These are phyloP conservation scores for Rhynchopsitta pachyrhyncha DNA, from an alignment of 2,113 vertebrate genomes.

Conservation along the genomic window DNA sequence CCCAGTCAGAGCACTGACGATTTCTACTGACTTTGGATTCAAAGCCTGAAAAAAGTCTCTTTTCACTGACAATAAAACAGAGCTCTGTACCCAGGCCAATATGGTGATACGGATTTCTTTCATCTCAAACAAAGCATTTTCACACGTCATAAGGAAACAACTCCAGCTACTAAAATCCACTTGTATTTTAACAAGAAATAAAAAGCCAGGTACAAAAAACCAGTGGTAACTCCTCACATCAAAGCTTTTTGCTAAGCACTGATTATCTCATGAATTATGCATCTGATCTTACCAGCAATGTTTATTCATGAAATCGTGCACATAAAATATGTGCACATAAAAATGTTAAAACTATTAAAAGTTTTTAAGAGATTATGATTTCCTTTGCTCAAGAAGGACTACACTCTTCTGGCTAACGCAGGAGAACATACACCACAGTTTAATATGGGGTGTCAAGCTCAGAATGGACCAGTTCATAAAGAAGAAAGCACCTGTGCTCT, in stretches of 20 bases:
- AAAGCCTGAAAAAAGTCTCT: not conserved
- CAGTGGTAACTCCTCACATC: not conserved
- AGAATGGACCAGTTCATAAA: not conserved
- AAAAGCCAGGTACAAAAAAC: constrained; percentile 25
- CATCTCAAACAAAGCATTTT: constrained; percentile 51
- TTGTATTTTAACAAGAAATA: constrained; percentile 36
- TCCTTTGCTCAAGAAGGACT: not conserved
- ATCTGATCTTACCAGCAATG: constrained; percentile 1
- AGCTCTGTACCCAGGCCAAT: not conserved
- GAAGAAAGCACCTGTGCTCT: not conserved
- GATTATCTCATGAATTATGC: constrained; percentile 58
- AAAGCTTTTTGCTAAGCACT: constrained; percentile 1
- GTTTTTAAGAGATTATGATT: not conserved
- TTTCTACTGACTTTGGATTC: not conserved
- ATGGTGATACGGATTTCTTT: constrained; percentile 16
- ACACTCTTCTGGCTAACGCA: not conserved
- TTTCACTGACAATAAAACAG: not conserved
- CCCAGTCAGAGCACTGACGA: not conserved
- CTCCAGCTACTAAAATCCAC: constrained; percentile 24
- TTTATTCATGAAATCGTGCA: constrained; percentile 33
- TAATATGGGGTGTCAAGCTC: not conserved
- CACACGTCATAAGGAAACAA: constrained; percentile 16
- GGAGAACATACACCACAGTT: not conserved
- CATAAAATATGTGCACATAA: not conserved
- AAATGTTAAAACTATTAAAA: constrained; percentile 44